Evolutionary conservation across 2,797 vertebrate genomes (phyloP), one percentile per base, ranked within the genome.

Genomic region (Melanotaenia boesemani): DNA sequence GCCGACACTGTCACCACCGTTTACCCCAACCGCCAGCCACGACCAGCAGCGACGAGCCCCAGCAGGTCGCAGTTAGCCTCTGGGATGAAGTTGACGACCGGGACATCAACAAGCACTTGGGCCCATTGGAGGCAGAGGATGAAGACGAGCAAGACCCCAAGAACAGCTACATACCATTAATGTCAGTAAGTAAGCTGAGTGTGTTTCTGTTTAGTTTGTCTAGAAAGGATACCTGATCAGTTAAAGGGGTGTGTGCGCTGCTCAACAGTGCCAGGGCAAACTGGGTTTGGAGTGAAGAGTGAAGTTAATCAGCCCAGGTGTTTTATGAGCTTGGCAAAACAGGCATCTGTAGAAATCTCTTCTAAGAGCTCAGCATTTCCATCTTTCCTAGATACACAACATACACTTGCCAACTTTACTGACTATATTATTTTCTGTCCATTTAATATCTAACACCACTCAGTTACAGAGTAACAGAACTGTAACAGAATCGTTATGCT

Each of bases 11-110:
- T 22, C n/a, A 0, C 58, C 63, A 0, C 59, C 65, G 0, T 60
- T 72, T 30, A 0, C 44, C 62, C 0, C 65, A 64, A 6, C 41
- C 70, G 0, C 39, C 48, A 5, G 41, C 63, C 0, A n/a, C 68
- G 1, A 10, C 18, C 30, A 28, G 36, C 26, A 69, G 54, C 22
- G 82, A 77, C 3, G 65, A 86, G 28, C 80, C 69, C 1, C 62
- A 69, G 3, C 80, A 83, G 74, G 81, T 79, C 0, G 82, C 72
- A 0, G 81, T 85, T 63, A 67, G 78, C 0, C 74, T 86, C 7
- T 86, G 85, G 82, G 83, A 86, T 9, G 73, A 86, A 0, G 74
- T 73, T 0, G 84, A 79, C 6, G 67, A 75, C 18, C 4, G 20
- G 3, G 81, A 72, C 15, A 64, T 81, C 5, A 50, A 24, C 12